A percentile compares a stretch with the other conserved stretches of the same genome.
phyloP scores from a whole-genome alignment of 2,797 vertebrate genomes.

The Thalassophryne amazonica region DNA sequence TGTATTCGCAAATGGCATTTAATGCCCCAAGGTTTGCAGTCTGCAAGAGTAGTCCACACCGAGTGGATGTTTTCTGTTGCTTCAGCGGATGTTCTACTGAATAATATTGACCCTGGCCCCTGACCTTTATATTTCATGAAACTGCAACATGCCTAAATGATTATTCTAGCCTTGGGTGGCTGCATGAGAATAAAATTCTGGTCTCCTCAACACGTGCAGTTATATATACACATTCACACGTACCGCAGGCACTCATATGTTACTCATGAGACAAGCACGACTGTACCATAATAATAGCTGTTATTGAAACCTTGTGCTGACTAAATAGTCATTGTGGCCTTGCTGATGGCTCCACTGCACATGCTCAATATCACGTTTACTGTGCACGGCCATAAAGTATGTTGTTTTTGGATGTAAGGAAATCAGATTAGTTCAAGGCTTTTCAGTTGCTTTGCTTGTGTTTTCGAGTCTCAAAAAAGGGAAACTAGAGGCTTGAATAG shows the following conservation, averaged over 20 bases:
- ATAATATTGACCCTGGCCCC: no score
- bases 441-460: neutral
- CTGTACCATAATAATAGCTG: conserved; percentile 11
- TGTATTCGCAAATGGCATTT: conserved; percentile 26
- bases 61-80: no score
- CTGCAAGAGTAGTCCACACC: no score
- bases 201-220: neutral
- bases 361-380: neutral
- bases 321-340: neutral
- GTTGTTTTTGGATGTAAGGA: neutral
- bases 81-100: no score
- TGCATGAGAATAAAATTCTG: no score
- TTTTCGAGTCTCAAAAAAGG: neutral
- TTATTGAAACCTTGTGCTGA: conserved; percentile 1
- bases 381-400: neutral
- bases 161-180: no score
- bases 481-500: neutral
- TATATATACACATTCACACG: neutral
- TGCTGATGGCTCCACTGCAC: neutral
- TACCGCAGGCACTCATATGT: neutral
- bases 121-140: no score
- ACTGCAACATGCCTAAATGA: no score
- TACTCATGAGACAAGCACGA: conserved; percentile 7
- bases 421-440: neutral
- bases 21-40: conserved; percentile 12